Conservation (phyloP, 1,140 invertebrate genomes). For the Leucophenga varia region DNA sequence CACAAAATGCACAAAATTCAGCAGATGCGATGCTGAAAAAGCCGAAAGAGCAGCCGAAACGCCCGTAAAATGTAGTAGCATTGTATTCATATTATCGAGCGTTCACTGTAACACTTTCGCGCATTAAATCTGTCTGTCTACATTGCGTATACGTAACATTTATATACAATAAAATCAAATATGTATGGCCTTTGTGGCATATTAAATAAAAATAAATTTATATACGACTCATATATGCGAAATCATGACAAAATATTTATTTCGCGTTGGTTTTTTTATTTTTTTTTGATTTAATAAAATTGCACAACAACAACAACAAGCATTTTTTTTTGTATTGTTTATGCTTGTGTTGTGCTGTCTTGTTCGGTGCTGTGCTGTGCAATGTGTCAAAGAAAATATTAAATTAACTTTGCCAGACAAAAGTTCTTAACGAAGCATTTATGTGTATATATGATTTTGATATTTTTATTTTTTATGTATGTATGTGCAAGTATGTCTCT, state of each 20-base stretch:
- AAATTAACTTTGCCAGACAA: slow-evolving; percentile 41
- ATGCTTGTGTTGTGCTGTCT: slow-evolving; percentile 14
- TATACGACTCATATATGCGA: too few relatives aligned
- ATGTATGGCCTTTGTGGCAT: slow-evolving; percentile 38
- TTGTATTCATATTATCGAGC: too few relatives aligned
- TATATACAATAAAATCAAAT: slow-evolving; percentile 29
- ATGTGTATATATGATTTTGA: slow-evolving; percentile 26
- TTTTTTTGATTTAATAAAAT: too few relatives aligned
- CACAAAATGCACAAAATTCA: too few relatives aligned
- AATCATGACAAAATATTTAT: slow-evolving; percentile 37
- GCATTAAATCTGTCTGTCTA: slow-evolving; percentile 40
- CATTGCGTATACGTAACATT: slow-evolving; percentile 15
- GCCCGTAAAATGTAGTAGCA: too few relatives aligned
- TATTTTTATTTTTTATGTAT: neutral
- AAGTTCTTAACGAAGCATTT: slow-evolving; percentile 47
- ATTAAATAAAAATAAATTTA: slow-evolving; percentile 8
- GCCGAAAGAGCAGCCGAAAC: too few relatives aligned
- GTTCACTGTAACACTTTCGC: too few relatives aligned
- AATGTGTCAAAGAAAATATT: slow-evolving; percentile 29
- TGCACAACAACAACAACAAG: too few relatives aligned
- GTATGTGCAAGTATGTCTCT: neutral
- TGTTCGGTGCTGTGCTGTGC: neutral
- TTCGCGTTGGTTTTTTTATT: slow-evolving; percentile 39
- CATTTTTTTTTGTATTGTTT: too few relatives aligned
- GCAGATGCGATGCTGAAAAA: too few relatives aligned